These are phyloP conservation scores for Pelecanoides urinatrix DNA, from an alignment of 2,113 vertebrate genomes.

Conservation along the genomic window DNA sequence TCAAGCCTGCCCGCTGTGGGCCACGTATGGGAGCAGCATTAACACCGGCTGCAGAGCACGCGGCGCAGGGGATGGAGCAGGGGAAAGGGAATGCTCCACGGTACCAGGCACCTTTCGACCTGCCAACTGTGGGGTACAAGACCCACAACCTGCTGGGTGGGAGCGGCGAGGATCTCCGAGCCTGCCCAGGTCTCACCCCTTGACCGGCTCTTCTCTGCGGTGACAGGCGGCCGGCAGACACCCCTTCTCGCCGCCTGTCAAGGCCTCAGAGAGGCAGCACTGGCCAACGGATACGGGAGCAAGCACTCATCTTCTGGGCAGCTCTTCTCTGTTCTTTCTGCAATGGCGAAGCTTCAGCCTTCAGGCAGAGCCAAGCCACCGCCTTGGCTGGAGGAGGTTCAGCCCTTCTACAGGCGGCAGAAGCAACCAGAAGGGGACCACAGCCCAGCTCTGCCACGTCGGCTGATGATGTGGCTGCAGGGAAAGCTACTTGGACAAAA, in stretches of 20 bases:
- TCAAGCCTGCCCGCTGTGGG: neutral
- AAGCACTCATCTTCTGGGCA: neutral
- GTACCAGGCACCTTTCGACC: neutral
- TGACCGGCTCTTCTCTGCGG: neutral
- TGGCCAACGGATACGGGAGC: neutral
- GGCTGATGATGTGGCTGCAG: neutral
- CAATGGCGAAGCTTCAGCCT: neutral
- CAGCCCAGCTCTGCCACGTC: neutral
- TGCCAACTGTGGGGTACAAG: neutral
- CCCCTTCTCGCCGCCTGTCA: neutral
- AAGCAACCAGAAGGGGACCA: neutral
- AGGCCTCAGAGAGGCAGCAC: neutral
- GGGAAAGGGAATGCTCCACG: neutral
- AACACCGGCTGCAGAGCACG: neutral
- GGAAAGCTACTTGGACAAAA: neutral
- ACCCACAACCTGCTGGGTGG: neutral
- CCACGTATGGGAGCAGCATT: fast-evolving
- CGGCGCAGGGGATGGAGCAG: neutral
- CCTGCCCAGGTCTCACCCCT: neutral
- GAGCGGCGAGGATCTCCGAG: neutral
- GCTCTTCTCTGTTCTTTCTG: neutral
- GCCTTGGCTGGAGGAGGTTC: neutral
- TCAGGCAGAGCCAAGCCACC: neutral
- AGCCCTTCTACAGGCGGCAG: neutral
- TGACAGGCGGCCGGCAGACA: neutral